Evolutionary conservation across 2,797 vertebrate species (phyloP).

Genomic region (Ptychadena robeensis): DNA sequence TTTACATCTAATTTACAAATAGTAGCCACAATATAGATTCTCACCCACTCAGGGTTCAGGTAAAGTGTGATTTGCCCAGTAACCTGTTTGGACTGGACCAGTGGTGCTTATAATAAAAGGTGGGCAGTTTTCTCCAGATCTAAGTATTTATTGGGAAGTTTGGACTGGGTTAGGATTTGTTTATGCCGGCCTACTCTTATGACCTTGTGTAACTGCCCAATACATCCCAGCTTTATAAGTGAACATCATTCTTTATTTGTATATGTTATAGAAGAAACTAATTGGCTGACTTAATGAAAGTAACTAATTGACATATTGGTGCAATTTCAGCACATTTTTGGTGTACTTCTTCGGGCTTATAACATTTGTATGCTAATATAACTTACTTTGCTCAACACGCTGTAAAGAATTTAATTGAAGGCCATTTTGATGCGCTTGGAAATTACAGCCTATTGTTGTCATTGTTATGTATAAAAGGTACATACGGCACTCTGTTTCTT

Average conservation of each 20-base stretch:
- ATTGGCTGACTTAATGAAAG: constrained; percentile 31
- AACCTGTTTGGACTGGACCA: too few species aligned
- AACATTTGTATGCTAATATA: constrained; percentile 30
- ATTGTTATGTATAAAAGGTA: background rate
- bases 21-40: too few species aligned
- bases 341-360: background rate
- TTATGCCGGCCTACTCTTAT: background rate
- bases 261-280: background rate
- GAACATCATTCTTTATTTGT: constrained; percentile 1
- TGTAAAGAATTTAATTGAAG: constrained; percentile 11
- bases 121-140: too few species aligned
- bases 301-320: constrained; percentile 9
- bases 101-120: too few species aligned
- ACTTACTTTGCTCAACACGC: background rate
- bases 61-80: too few species aligned
- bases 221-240: background rate
- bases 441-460: background rate
- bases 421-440: background rate
- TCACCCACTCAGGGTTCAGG: too few species aligned
- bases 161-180: too few species aligned
- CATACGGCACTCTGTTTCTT: background rate
- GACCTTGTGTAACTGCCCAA: background rate
- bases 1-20: too few species aligned
- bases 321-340: constrained; percentile 24
- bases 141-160: too few species aligned